phyloP scores from a whole-genome alignment of 2,888 invertebrate genomes.

The Harpalus rufipes region DNA sequence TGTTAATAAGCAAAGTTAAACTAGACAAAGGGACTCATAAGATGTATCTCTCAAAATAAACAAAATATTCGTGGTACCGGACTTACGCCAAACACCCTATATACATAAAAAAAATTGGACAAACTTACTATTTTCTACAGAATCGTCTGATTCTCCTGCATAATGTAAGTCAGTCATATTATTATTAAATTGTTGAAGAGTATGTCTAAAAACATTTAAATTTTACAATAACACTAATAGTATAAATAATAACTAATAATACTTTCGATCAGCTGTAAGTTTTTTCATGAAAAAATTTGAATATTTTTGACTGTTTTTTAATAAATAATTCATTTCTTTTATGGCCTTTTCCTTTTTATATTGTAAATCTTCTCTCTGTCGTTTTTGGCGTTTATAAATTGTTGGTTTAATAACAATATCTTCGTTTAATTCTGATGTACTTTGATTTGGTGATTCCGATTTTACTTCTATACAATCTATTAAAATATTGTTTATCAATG shows the following conservation, averaged over 20 bases:
- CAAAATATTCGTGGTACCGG: no score
- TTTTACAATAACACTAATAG: not conserved
- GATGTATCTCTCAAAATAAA: no score
- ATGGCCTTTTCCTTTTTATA: conserved; percentile 45
- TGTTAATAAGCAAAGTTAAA: no score
- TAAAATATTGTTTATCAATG: not conserved
- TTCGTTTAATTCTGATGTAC: not conserved
- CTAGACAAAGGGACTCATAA: no score
- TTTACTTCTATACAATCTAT: not conserved
- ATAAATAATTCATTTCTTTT: conserved; percentile 54
- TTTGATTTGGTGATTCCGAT: not conserved
- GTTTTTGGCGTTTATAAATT: not conserved
- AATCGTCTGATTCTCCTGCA: not conserved
- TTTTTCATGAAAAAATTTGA: conserved; percentile 36
- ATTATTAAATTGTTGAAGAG: not conserved
- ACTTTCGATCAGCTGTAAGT: not conserved
- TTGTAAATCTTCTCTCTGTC: conserved; percentile 16
- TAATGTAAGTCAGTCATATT: not conserved
- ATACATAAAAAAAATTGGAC: not conserved
- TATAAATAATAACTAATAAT: not conserved
- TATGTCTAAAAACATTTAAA: not conserved
- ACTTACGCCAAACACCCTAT: no score
- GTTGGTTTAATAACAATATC: not conserved
- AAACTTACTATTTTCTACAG: conserved; percentile 27
- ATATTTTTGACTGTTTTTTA: conserved; percentile 56